phyloP scores from a whole-genome alignment of 2,113 vertebrate species.

The Australoheros scitulus region DNA sequence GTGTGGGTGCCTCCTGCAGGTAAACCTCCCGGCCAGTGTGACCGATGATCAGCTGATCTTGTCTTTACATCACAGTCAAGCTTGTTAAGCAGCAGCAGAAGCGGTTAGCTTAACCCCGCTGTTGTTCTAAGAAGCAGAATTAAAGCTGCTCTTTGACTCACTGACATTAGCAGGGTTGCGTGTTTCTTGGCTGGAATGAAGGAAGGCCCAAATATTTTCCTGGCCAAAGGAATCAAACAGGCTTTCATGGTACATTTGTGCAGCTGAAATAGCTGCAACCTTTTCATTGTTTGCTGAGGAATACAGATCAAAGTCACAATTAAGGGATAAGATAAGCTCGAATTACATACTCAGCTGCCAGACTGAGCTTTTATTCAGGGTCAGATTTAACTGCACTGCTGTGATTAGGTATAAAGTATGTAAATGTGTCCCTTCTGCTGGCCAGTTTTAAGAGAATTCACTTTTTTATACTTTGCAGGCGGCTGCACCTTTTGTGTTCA shows the following conservation, averaged over 20 bases:
- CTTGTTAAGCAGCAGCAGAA: neutral
- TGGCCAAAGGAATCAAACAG: conserved; percentile 18
- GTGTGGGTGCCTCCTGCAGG: conserved; percentile 95
- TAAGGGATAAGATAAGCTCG: conserved; percentile 44
- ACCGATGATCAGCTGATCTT: neutral
- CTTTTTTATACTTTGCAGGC: neutral
- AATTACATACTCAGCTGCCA: conserved; percentile 18
- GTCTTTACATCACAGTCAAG: neutral
- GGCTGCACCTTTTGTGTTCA: neutral
- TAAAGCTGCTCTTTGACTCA: neutral
- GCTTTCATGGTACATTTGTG: conserved; percentile 36
- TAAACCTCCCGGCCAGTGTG: conserved; percentile 59
- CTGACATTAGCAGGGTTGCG: neutral
- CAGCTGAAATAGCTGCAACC: conserved; percentile 14
- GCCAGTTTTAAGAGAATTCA: neutral
- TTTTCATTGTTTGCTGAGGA: conserved; percentile 27
- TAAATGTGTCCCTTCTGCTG: neutral
- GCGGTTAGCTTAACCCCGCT: neutral
- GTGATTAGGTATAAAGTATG: neutral
- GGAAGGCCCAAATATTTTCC: neutral
- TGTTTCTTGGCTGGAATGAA: neutral
- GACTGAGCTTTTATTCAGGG: neutral
- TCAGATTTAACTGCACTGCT: neutral
- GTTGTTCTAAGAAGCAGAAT: neutral
- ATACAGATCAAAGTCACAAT: conserved; percentile 52